Percentiles rank a stretch among this genome's conserved stretches.
phyloP scores from a whole-genome alignment of 2,113 vertebrate genomes.

The Cranoglanis bouderius region DNA sequence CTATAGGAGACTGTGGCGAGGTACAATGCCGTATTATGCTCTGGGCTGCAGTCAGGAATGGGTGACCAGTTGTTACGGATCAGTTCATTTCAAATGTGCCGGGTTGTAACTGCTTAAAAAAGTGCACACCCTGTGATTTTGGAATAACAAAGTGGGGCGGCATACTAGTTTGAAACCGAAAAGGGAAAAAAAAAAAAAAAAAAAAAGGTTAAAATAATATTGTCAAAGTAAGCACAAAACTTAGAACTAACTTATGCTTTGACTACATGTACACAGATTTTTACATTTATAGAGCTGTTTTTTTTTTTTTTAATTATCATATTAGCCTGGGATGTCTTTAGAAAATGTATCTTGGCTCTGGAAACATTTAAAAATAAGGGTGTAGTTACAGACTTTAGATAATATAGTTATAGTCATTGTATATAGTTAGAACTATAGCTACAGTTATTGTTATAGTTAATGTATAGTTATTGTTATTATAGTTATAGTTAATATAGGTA shows the following conservation, averaged over 20 bases:
- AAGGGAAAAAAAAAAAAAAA: neutral
- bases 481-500: neutral
- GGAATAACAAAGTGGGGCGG: neutral
- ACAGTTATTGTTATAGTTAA: neutral
- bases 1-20: conserved; percentile 4
- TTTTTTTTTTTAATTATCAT: too few species aligned
- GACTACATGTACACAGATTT: too few species aligned
- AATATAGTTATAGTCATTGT: neutral
- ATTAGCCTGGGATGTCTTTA: too few species aligned
- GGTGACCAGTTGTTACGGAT: conserved; percentile 27
- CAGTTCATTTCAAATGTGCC: conserved; percentile 35
- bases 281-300: neutral
- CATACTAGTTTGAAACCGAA: conserved; percentile 1
- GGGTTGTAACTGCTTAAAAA: conserved; percentile 32
- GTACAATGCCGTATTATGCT: conserved; percentile 8
- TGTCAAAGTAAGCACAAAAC: neutral
- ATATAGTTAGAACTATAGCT: neutral
- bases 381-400: neutral
- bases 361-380: neutral
- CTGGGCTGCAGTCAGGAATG: neutral
- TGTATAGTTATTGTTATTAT: neutral
- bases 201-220: neutral
- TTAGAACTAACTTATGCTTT: neutral
- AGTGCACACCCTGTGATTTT: neutral
- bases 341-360: too few species aligned